These are phyloP conservation scores for Cyphomyrmex costatus DNA, from an alignment of 1,140 invertebrate species.

Conservation along the genomic window DNA sequence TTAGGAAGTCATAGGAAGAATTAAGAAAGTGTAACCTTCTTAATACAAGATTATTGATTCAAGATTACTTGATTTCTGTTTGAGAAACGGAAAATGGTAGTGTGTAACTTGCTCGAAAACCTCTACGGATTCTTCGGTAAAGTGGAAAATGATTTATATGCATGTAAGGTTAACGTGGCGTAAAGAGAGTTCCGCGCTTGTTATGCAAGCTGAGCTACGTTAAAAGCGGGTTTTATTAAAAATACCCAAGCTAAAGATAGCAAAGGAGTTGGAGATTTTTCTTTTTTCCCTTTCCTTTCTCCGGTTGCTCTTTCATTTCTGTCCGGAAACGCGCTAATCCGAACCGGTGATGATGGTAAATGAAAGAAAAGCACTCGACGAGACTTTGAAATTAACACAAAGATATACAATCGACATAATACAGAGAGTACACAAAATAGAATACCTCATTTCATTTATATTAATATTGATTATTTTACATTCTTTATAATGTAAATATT, in stretches of 20 bases:
- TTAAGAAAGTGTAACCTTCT: not conserved
- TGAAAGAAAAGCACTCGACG: constrained; percentile 9
- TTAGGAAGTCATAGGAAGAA: not conserved
- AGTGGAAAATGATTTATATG: constrained; percentile 58
- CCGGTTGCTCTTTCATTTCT: constrained; percentile 31
- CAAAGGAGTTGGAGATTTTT: constrained; percentile 2
- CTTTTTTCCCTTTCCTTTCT: constrained; percentile 38
- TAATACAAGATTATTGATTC: not conserved
- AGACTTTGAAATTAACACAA: constrained; percentile 33
- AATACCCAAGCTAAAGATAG: constrained; percentile 48
- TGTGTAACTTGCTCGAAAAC: constrained; percentile 17
- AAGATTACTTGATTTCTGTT: not conserved
- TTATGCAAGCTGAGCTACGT: constrained; percentile 51
- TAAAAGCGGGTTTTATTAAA: constrained; percentile 59
- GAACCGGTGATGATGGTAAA: constrained; percentile 19
- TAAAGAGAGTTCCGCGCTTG: constrained; percentile 54
- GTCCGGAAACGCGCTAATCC: constrained; percentile 27
- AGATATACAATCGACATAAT: not conserved
- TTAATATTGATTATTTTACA: not conserved
- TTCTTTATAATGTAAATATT: not conserved
- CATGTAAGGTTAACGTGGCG: constrained; percentile 34
- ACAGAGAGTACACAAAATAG: not conserved
- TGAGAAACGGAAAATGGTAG: not conserved
- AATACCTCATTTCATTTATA: not conserved
- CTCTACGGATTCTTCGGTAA: constrained; percentile 43